phyloP scores from a whole-genome alignment of 1,140 invertebrate species.

The Dreissena polymorpha region DNA sequence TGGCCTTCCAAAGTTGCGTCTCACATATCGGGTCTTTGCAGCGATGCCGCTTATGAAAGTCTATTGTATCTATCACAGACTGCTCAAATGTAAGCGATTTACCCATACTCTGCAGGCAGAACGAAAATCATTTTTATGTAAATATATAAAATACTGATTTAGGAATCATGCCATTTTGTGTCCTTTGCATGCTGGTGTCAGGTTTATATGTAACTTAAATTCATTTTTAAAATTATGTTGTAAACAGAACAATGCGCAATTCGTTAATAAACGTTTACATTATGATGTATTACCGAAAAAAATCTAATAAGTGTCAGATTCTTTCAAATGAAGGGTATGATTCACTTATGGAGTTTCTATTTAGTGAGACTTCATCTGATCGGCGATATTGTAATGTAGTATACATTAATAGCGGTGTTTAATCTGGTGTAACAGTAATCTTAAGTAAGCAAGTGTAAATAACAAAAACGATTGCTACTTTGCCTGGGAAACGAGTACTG shows the following conservation, averaged over 20 bases:
- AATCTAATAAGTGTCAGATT: too few species aligned
- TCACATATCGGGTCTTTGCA: conserved; percentile 88
- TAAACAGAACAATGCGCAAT: neutral
- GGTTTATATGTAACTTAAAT: neutral
- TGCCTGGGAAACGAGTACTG: neutral
- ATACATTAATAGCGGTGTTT: neutral
- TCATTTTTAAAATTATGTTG: neutral
- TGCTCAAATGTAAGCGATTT: conserved; percentile 93
- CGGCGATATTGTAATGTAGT: neutral
- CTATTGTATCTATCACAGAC: conserved; percentile 91
- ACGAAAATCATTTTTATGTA: neutral
- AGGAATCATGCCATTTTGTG: neutral
- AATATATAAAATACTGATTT: neutral
- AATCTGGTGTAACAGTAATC: neutral
- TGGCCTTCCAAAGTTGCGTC: conserved; percentile 89
- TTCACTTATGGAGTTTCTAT: too few species aligned
- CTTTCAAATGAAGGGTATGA: too few species aligned
- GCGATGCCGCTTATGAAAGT: conserved; percentile 83
- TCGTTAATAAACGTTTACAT: neutral
- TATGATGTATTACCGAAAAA: neutral
- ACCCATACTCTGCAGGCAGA: conserved; percentile 84
- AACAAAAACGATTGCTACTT: neutral
- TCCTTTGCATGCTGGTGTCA: too few species aligned
- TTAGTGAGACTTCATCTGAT: too few species aligned
- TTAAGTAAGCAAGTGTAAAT: neutral